A percentile compares a stretch with the other conserved stretches of the same genome.
Evolutionary conservation across 2,888 invertebrate genomes (phyloP).

Genomic region (Nemurella pictetii): DNA sequence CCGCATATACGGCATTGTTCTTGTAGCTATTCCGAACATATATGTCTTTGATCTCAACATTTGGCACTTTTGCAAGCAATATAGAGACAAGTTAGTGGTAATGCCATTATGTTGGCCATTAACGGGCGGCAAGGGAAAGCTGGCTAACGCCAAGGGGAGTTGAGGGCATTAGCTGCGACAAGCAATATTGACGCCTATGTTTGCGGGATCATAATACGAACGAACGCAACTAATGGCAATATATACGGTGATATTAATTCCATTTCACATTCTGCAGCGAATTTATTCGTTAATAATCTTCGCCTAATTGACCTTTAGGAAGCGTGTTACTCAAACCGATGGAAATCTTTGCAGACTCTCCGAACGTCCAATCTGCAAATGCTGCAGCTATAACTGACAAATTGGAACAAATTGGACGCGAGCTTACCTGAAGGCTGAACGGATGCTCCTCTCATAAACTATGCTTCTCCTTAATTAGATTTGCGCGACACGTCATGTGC

Average conservation of each 20-base stretch:
- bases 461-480: background rate
- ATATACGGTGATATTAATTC: background rate
- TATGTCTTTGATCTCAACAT: slow-evolving; percentile 4
- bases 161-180: background rate
- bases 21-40: background rate
- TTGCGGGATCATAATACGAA: background rate
- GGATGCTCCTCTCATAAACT: background rate
- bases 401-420: background rate
- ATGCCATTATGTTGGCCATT: slow-evolving; percentile 26
- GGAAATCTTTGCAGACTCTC: background rate
- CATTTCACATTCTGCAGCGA: background rate
- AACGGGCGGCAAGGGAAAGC: background rate
- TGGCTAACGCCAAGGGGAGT: background rate
- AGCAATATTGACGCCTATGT: background rate
- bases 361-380: background rate
- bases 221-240: background rate
- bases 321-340: background rate
- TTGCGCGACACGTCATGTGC: background rate
- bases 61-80: slow-evolving; percentile 22
- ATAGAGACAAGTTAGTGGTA: slow-evolving; percentile 26
- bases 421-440: background rate
- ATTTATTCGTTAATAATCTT: background rate
- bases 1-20: background rate
- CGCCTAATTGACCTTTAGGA: background rate
- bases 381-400: background rate